These are phyloP conservation scores for Uropetala carovei DNA, from an alignment of 2,888 invertebrate species.

Conservation along the genomic window DNA sequence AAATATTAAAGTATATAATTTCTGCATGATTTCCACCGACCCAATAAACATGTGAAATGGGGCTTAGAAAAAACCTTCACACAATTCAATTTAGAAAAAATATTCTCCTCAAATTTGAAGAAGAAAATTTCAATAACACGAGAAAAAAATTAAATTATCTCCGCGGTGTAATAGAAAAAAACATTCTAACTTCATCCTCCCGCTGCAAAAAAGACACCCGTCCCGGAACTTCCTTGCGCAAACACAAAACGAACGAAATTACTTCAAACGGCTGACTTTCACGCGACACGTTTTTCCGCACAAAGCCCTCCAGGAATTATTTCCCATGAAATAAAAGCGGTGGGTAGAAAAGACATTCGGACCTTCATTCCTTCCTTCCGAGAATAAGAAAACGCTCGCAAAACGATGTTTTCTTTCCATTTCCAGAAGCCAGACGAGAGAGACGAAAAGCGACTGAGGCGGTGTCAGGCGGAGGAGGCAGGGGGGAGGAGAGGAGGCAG, in stretches of 20 bases:
- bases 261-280: neutral
- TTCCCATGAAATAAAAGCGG: neutral
- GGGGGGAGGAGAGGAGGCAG: neutral
- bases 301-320: neutral
- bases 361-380: neutral
- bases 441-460: neutral
- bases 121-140: too few species aligned
- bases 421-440: conserved; percentile 42
- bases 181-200: neutral
- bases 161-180: neutral
- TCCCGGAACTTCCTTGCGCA: neutral
- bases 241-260: neutral
- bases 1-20: too few species aligned
- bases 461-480: neutral
- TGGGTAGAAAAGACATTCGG: conserved; percentile 1
- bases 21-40: too few species aligned
- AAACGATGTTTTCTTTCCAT: conserved; percentile 61
- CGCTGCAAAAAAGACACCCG: neutral
- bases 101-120: too few species aligned
- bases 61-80: too few species aligned
- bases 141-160: neutral
- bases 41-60: too few species aligned
- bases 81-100: too few species aligned
- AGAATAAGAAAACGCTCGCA: conserved; percentile 19
- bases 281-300: neutral